Conservation (phyloP, 2,113 vertebrate genomes). For the Calidris pygmaea region DNA sequence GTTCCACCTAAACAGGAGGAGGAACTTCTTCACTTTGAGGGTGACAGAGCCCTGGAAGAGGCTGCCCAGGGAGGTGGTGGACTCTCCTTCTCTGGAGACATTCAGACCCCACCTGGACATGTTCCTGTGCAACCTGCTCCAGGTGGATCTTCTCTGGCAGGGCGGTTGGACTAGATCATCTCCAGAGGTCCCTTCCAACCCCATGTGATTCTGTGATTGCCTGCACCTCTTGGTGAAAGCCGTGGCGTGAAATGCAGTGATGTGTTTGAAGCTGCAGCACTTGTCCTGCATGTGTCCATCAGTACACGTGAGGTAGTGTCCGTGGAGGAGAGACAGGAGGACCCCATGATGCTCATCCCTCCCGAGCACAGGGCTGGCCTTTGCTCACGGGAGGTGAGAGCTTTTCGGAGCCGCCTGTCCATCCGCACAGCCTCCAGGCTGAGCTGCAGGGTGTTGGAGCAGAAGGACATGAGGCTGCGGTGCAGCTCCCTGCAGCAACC, state of each 20-base stretch:
- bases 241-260: accelerated
- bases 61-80: too few species aligned
- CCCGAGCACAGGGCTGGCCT: accelerated
- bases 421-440: accelerated
- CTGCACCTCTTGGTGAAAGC: accelerated
- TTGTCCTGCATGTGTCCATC: neutral
- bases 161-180: too few species aligned
- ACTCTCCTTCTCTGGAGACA: too few species aligned
- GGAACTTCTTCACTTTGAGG: too few species aligned
- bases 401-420: neutral
- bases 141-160: too few species aligned
- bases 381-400: neutral
- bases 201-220: neutral
- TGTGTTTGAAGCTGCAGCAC: accelerated
- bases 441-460: neutral
- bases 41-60: too few species aligned
- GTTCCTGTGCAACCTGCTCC: too few species aligned
- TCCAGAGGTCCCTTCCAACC: too few species aligned
- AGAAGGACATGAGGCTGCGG: accelerated
- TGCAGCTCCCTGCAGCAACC: neutral
- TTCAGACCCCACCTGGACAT: too few species aligned
- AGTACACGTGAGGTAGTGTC: neutral
- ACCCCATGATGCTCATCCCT: accelerated
- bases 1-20: too few species aligned
- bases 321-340: neutral